phyloP scores from a whole-genome alignment of 2,113 vertebrate species.

The Sclerurus mexicanus region DNA sequence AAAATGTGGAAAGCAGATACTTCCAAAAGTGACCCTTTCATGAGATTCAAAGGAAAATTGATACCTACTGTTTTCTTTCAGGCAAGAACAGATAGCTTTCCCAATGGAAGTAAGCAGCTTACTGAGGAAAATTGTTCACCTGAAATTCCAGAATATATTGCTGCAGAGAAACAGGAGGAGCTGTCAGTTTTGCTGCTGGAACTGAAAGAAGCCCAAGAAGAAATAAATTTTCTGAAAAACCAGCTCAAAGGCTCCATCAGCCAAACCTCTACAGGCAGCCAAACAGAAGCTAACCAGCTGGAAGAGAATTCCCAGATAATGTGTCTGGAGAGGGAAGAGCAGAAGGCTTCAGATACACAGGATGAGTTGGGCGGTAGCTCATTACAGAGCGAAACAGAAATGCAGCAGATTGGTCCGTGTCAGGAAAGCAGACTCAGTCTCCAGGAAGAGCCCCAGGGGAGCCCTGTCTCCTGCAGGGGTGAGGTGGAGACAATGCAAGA shows the following conservation, averaged over 20 bases:
- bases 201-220: constrained; percentile 76
- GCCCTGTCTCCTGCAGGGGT: not conserved
- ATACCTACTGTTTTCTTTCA: constrained; percentile 17
- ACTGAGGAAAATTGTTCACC: not conserved
- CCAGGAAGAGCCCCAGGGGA: not conserved
- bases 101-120: not conserved
- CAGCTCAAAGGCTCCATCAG: constrained; percentile 46
- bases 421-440: not conserved
- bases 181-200: constrained; percentile 74
- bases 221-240: constrained; percentile 72
- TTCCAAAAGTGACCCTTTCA: not conserved
- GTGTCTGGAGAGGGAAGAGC: not conserved
- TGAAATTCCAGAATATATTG: constrained; percentile 35
- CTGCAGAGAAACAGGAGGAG: constrained; percentile 69
- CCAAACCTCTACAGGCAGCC: not conserved
- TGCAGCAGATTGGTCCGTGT: not conserved
- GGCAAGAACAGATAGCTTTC: not conserved
- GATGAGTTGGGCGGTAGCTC: not conserved
- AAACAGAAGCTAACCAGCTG: not conserved
- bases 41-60: not conserved
- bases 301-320: not conserved
- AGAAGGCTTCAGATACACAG: not conserved
- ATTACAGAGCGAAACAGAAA: not conserved
- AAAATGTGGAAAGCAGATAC: not conserved
- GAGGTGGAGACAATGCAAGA: not conserved